A percentile compares a stretch with the other conserved stretches of the same genome.
These are phyloP conservation scores for Elgaria multicarinata DNA, from an alignment of 2,113 vertebrate species.

Conservation along the genomic window DNA sequence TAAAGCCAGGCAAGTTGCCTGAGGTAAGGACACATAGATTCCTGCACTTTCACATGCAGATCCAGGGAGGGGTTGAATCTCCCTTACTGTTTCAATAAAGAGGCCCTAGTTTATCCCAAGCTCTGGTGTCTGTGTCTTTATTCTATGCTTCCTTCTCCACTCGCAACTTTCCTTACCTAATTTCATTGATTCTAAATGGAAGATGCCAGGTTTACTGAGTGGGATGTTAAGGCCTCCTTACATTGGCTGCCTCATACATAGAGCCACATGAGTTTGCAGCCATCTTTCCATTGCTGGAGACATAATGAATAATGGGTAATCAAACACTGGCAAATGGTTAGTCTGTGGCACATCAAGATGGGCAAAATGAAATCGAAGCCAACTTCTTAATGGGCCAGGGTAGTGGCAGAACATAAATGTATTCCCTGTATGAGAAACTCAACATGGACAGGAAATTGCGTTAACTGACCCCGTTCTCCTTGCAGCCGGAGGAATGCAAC, in stretches of 20 bases:
- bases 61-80: no score
- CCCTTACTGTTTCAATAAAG: no score
- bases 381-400: conserved; percentile 54
- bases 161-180: not conserved
- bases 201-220: not conserved
- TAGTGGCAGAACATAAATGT: conserved; percentile 51
- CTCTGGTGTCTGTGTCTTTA: no score
- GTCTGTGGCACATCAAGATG: conserved; percentile 34
- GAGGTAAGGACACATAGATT: no score
- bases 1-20: no score
- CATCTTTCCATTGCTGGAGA: not conserved
- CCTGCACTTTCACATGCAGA: no score
- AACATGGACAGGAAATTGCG: conserved; percentile 52
- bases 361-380: conserved; percentile 29
- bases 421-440: conserved; percentile 36
- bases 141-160: no score
- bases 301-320: conserved; percentile 36
- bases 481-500: conserved; percentile 48
- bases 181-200: not conserved
- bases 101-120: no score
- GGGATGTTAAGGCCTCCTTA: not conserved
- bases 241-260: not conserved
- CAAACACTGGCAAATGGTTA: not conserved
- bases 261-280: not conserved
- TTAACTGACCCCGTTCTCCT: conserved; percentile 9